A percentile compares a stretch with the other conserved stretches of the same genome.
Conservation (phyloP, 2,113 vertebrate genomes). For the Labeo rohita region DNA sequence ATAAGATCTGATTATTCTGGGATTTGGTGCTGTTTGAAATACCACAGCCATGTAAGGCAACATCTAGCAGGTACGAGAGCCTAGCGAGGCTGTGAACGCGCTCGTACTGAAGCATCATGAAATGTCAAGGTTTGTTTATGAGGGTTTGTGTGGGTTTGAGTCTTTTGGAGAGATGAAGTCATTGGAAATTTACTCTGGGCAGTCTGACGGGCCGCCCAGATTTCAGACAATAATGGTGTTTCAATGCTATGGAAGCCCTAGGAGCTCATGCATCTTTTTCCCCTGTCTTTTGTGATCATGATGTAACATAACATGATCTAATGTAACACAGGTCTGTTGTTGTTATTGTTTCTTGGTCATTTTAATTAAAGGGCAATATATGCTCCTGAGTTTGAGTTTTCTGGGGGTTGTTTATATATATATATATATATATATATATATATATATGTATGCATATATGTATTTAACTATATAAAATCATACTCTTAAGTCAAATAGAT, state of each 20-base stretch:
- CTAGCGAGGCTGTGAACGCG: neutral
- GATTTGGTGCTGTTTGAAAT: slow-evolving; percentile 38
- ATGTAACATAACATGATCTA: neutral
- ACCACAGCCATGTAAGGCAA: neutral
- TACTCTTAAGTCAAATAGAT: no score
- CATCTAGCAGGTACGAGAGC: slow-evolving; percentile 4
- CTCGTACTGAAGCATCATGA: slow-evolving; percentile 15
- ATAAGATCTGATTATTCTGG: slow-evolving; percentile 24
- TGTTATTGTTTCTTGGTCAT: neutral
- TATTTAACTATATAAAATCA: no score
- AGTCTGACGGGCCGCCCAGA: slow-evolving; percentile 11
- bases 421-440: no score
- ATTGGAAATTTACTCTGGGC: slow-evolving; percentile 46
- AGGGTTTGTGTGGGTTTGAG: slow-evolving; percentile 12
- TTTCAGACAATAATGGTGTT: neutral
- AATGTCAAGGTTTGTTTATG: slow-evolving; percentile 51
- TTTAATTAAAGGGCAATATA: neutral
- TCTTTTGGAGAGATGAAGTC: slow-evolving; percentile 42
- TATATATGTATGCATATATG: no score
- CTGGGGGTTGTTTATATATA: no score
- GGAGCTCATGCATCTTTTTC: neutral
- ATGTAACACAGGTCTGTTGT: neutral
- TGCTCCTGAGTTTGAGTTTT: neutral
- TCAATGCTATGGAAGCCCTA: neutral
- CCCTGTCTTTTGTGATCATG: neutral